These are phyloP conservation scores for Lasioglossum lativentre DNA, from an alignment of 2,888 invertebrate genomes.

Conservation along the genomic window DNA sequence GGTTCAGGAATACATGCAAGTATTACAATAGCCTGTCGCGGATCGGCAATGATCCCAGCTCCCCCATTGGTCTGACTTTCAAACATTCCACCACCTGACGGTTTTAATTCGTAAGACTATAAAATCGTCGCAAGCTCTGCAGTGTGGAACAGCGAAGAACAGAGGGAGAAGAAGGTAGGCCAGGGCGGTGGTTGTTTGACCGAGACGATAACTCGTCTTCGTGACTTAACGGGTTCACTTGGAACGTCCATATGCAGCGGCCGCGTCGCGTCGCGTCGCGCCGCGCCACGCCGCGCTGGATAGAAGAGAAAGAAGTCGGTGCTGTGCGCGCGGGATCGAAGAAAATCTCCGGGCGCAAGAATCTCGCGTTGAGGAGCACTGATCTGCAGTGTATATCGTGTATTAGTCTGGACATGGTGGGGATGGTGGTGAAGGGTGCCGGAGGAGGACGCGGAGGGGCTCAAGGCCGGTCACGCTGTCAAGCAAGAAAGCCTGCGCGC, in stretches of 20 bases:
- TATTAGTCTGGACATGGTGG: slow-evolving; percentile 52
- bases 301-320: slow-evolving; percentile 35
- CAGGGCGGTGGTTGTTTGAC: slow-evolving; percentile 5
- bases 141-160: neutral
- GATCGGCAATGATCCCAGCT: neutral
- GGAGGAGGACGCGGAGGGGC: slow-evolving; percentile 70
- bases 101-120: neutral
- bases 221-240: slow-evolving; percentile 39
- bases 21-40: neutral
- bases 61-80: neutral
- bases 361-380: slow-evolving; percentile 67
- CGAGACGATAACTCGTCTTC: slow-evolving; percentile 16
- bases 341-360: slow-evolving; percentile 50
- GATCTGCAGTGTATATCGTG: slow-evolving; percentile 65
- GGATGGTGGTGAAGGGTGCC: slow-evolving; percentile 54
- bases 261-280: neutral
- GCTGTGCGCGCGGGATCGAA: slow-evolving; percentile 27
- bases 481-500: slow-evolving; percentile 78
- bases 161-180: neutral
- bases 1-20: neutral
- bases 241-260: slow-evolving; percentile 33
- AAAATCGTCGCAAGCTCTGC: neutral
- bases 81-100: neutral
- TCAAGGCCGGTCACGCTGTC: slow-evolving; percentile 82
- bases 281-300: neutral